These are phyloP conservation scores for Notarius quadriscutis DNA, from an alignment of 2,113 vertebrate species.

Conservation along the genomic window DNA sequence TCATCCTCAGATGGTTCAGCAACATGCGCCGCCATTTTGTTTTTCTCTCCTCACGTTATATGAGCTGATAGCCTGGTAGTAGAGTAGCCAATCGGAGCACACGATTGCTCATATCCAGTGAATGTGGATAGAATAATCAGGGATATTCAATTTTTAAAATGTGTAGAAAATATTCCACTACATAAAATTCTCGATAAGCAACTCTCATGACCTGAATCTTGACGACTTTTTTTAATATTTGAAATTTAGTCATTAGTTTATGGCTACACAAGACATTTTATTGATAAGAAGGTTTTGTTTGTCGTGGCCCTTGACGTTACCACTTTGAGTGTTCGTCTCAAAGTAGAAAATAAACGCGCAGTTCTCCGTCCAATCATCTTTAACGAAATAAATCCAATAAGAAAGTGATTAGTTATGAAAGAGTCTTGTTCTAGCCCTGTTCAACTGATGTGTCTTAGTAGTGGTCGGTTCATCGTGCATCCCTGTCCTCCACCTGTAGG, in stretches of 20 bases:
- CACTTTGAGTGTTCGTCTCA: background rate
- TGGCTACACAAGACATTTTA: background rate
- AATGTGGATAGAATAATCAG: background rate
- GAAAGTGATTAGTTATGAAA: background rate
- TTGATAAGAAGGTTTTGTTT: background rate
- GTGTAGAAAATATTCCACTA: background rate
- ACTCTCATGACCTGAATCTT: background rate
- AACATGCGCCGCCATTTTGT: no score
- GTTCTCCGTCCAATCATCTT: background rate
- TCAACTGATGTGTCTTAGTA: background rate
- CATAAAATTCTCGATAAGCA: background rate
- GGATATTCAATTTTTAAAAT: background rate
- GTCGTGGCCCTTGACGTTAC: background rate
- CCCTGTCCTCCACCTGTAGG: slow-evolving; percentile 69
- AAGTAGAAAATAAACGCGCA: background rate
- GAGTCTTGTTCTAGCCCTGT: background rate
- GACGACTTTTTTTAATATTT: no score
- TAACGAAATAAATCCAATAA: background rate
- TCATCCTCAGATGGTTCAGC: no score
- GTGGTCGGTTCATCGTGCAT: slow-evolving; percentile 25
- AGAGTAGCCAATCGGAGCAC: no score
- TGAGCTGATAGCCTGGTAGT: no score
- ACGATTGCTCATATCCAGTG: no score
- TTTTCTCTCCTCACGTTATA: no score
- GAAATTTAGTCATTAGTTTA: background rate